Percentiles rank a stretch among this genome's conserved stretches.
Conservation (phyloP, 92 coral and sea anemone species). For the Blastomussa wellsi region DNA sequence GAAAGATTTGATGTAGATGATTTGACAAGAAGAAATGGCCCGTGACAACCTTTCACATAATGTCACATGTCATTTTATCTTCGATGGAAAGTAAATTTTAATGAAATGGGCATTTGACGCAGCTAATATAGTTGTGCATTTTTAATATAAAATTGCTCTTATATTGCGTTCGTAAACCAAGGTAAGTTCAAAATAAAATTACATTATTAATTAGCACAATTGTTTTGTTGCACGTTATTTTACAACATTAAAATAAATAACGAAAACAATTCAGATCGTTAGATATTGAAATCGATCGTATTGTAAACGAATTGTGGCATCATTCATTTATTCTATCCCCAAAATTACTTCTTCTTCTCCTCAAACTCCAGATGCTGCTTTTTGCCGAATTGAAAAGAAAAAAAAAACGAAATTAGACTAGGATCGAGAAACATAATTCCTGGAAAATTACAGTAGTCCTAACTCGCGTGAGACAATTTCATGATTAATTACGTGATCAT, state of each 20-base stretch:
- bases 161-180: background rate
- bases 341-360: background rate
- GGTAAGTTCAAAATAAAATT: background rate
- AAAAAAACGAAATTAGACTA: background rate
- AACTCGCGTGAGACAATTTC: background rate
- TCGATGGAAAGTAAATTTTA: background rate
- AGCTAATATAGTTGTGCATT: background rate
- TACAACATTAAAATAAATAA: background rate
- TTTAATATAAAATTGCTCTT: background rate
- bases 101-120: background rate
- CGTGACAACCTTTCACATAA: background rate
- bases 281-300: background rate
- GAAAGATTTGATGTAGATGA: background rate
- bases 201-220: background rate
- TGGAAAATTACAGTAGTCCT: background rate
- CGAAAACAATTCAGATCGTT: background rate
- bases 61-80: background rate
- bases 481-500: background rate
- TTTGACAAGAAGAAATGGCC: background rate
- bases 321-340: background rate
- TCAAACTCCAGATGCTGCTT: background rate
- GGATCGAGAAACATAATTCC: background rate
- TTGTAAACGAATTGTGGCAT: background rate
- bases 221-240: background rate
- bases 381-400: background rate